phyloP scores from a whole-genome alignment of 2,113 vertebrate species.

The Bambusicola thoracicus region DNA sequence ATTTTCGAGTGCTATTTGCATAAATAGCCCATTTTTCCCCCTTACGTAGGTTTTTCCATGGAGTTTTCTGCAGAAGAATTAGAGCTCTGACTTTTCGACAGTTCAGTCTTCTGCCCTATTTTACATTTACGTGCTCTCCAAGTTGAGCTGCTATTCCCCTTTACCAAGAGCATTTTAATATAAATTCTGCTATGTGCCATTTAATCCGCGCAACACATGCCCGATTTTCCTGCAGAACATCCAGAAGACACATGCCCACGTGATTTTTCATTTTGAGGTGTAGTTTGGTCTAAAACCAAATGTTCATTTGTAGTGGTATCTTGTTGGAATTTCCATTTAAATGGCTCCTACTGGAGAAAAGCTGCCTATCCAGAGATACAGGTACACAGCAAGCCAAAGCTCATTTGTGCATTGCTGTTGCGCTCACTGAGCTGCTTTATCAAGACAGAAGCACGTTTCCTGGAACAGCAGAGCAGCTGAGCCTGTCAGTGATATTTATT shows the following conservation, averaged over 20 bases:
- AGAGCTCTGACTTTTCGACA: background rate
- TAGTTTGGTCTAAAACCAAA: background rate
- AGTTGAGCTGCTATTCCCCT: background rate
- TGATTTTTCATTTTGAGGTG: background rate
- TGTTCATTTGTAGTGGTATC: background rate
- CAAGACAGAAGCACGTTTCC: background rate
- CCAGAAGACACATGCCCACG: background rate
- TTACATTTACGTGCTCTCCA: background rate
- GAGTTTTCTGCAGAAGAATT: background rate
- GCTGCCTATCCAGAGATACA: background rate
- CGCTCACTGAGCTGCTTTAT: background rate
- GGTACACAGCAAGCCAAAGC: background rate
- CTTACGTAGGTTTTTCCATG: background rate
- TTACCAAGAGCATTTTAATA: background rate
- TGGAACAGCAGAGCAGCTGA: background rate
- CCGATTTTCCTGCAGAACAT: background rate
- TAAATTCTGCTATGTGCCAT: background rate
- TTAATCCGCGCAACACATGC: background rate
- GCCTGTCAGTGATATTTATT: background rate
- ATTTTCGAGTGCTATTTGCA: conserved; percentile 7
- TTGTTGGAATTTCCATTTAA: background rate
- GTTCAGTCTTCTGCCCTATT: background rate
- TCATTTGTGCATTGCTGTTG: background rate
- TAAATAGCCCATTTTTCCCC: background rate
- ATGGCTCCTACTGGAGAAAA: background rate